A percentile compares a stretch with the other conserved stretches of the same genome.
These are phyloP conservation scores for Pediacus dermestoides DNA, from an alignment of 2,888 invertebrate genomes.

Conservation along the genomic window DNA sequence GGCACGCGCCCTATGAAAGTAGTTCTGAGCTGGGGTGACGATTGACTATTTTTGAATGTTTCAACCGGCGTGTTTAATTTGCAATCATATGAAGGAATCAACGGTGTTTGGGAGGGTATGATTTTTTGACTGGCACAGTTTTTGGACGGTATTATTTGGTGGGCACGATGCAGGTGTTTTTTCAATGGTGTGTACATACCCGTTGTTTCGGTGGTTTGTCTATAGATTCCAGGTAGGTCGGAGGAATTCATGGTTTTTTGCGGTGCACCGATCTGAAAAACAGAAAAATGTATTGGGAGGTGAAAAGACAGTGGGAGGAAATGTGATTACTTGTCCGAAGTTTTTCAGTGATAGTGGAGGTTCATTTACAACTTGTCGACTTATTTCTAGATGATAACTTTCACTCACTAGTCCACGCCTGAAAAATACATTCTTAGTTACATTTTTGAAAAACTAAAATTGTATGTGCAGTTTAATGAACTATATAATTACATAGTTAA, in stretches of 20 bases:
- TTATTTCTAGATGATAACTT: conserved; percentile 62
- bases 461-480: no score
- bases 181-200: conserved; percentile 50
- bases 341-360: conserved; percentile 59
- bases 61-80: conserved; percentile 22
- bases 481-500: no score
- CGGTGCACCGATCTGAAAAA: conserved; percentile 43
- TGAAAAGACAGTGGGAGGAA: neutral
- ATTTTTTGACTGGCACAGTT: conserved; percentile 46
- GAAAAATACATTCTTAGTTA: no score
- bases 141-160: conserved; percentile 45
- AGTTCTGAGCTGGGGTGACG: conserved; percentile 36
- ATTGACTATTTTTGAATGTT: conserved; percentile 36
- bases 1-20: no score
- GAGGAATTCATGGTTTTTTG: conserved; percentile 35
- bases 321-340: conserved; percentile 49
- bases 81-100: conserved; percentile 32
- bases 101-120: conserved; percentile 37
- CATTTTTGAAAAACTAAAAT: no score
- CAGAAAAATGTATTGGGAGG: conserved; percentile 6
- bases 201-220: conserved; percentile 48
- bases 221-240: conserved; percentile 44
- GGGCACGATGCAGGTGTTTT: conserved; percentile 43
- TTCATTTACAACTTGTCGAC: conserved; percentile 47
- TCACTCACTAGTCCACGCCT: conserved; percentile 70